Base-by-base conservation (phyloP, 2,888 invertebrate species). In the Cotesia congregata region DNA sequence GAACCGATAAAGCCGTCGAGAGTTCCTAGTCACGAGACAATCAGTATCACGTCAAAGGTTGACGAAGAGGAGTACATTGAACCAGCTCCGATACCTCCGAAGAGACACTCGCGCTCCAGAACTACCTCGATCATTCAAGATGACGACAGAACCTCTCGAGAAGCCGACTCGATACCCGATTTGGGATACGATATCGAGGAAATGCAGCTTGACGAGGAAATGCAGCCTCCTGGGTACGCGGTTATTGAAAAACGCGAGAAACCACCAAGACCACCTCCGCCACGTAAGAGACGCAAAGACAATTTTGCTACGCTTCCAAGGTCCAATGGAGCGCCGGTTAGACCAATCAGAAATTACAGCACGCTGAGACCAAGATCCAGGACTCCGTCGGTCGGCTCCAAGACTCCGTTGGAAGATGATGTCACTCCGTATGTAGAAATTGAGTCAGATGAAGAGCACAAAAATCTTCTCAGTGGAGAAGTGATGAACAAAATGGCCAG, bases 401-500 rank as follows among this genome's bases (percentile, higher is more conserved):
- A 17, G 0, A 50, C 65, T 7, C 60, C 50, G 4, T 77, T 71
- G 6, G 79, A 78, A 9, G 74, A 80, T 12, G 85, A 84, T 1
- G 80, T 82, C 0, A 91, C 91, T 1, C 93, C 93, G 72, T 93
- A 93, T 83, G 92, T 92, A 64, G 93, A 93, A 89, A 92, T 93
- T 72, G 92, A 92, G 73, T 91, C 91, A 80, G 90, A 91, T 1
- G 81, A 80, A 85, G 67, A 90, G 80, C 91, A 92, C 70, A 92
- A 93, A 83, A 92, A 93, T 84, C 90, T 96, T 68, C 93, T 94
- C 79, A 95, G 95, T 20, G 95, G 94, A 6, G 94, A 94, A 79
- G 91, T 95, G 65, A 91, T 96, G 1, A 94, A 93, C 84, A 95
- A 94, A 90, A 96, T 97, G 94, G 95, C 95, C 90, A 94, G 94